phyloP scores from a whole-genome alignment of 1,140 invertebrate species.

The Neuroterus valhalla region DNA sequence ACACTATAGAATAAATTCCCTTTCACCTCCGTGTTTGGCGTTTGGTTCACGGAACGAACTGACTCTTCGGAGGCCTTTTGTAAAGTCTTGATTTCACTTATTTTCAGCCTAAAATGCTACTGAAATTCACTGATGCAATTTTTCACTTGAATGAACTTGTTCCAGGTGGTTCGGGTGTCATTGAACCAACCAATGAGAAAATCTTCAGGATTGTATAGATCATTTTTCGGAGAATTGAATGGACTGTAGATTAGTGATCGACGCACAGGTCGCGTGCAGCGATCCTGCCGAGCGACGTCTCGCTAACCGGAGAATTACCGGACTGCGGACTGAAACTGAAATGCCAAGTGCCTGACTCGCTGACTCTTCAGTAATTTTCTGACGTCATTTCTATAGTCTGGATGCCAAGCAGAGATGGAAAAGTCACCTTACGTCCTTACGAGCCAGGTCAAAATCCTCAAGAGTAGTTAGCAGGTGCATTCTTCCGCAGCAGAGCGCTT shows the following conservation, averaged over 20 bases:
- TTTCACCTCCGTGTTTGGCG: slow-evolving; percentile 4
- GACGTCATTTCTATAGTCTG: slow-evolving; percentile 14
- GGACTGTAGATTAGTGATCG: neutral
- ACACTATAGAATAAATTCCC: slow-evolving; percentile 14
- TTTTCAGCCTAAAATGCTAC: no score
- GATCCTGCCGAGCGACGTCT: neutral
- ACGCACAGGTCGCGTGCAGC: neutral
- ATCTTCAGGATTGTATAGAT: neutral
- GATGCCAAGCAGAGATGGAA: slow-evolving; percentile 12
- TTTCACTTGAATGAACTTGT: neutral
- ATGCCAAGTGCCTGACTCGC: neutral
- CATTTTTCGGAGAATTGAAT: neutral
- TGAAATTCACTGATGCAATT: no score
- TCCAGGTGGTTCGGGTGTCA: neutral
- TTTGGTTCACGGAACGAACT: neutral
- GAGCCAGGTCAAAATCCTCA: neutral
- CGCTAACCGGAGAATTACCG: no score
- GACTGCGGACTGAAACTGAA: neutral
- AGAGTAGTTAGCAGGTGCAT: no score
- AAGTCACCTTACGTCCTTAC: neutral
- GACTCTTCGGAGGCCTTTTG: neutral
- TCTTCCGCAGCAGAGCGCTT: no score
- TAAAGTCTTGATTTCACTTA: neutral
- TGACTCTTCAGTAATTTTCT: slow-evolving; percentile 23
- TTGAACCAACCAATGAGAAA: neutral